phyloP scores from a whole-genome alignment of 30 jellyfish, hydroid and myxozoan genomes.

The Phacellophora camtschatica region DNA sequence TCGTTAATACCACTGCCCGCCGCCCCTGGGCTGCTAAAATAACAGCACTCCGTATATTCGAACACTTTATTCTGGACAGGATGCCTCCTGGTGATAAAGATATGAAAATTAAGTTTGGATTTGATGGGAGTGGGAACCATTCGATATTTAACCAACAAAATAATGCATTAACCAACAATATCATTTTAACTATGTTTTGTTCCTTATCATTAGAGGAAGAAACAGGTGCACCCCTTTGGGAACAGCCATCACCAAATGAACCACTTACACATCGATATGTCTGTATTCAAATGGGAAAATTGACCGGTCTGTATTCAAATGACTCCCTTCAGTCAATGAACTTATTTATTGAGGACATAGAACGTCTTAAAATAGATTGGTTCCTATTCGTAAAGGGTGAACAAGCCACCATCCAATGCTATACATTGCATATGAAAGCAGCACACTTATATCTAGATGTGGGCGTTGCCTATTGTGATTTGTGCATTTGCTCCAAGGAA shows the following conservation, averaged over 20 bases:
- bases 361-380: neutral
- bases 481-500: neutral
- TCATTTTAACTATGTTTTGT: conserved; percentile 54
- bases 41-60: too few species aligned
- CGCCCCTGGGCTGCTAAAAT: too few species aligned
- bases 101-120: conserved; percentile 29
- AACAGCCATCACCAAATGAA: conserved; percentile 11
- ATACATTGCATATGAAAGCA: neutral
- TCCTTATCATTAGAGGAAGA: neutral
- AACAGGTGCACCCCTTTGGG: neutral
- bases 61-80: too few species aligned
- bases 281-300: conserved; percentile 25
- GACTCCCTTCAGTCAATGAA: conserved; percentile 5
- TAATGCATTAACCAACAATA: conserved; percentile 27
- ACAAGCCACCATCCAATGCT: neutral
- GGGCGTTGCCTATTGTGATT: conserved; percentile 21
- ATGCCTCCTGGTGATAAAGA: too few species aligned
- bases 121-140: conserved; percentile 49
- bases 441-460: neutral
- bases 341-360: neutral
- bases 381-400: neutral
- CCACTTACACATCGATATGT: conserved; percentile 25
- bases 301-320: too few species aligned
- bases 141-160: conserved; percentile 1
- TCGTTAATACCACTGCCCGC: too few species aligned